Base-by-base conservation (phyloP, 2,888 invertebrate genomes). In the Eutolmus rufibarbis region DNA sequence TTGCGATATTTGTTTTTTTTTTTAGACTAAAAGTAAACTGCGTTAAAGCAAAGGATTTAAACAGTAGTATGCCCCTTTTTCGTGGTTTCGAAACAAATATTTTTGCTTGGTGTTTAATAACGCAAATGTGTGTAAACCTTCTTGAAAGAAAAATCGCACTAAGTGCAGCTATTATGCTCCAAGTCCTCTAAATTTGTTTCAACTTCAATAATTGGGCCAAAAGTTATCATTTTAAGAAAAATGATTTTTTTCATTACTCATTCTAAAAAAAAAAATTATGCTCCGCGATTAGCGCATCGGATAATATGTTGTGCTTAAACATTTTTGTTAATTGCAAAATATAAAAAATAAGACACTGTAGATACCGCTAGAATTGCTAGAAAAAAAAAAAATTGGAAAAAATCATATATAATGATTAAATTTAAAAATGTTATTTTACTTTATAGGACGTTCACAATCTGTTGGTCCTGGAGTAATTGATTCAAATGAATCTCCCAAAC, bases 401-500 rank as follows among this genome's bases (percentile, higher is more conserved):
- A 56, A 56, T 56, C 56, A 56, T 56, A 19, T 7, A 19, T 8
- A 56, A 56, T 46, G 43, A 46, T 46, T 46, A 56, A n/a, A 19
- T 19, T 56, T 19, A 56, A 56, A 51, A 19, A 66, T 23, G 9
- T 66, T 66, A 23, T 66, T 66, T 66, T 66, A 66, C 66, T 66
- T 87, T 88, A 40, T 89, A 92, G 95, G 94, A 91, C 95, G 96
- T 90, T 95, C 95, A 87, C 95, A 95, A 92, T 96, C 96, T 88
- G 95, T 95, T 90, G 96, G 96, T 89, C 95, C 96, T 77, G 93
- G 93, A 87, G 93, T 94, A 89, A 93, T 93, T 89, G 93, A 93
- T 89, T 91, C 94, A 86, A 95, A 95, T 91, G 96, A 95, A 93
- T 97, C 97, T 84, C 97, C 97, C 37, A 96, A 96, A 91, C 95